Evolutionary conservation across 2,797 vertebrate species (phyloP).

Genomic region (Periophthalmus magnuspinnatus): DNA sequence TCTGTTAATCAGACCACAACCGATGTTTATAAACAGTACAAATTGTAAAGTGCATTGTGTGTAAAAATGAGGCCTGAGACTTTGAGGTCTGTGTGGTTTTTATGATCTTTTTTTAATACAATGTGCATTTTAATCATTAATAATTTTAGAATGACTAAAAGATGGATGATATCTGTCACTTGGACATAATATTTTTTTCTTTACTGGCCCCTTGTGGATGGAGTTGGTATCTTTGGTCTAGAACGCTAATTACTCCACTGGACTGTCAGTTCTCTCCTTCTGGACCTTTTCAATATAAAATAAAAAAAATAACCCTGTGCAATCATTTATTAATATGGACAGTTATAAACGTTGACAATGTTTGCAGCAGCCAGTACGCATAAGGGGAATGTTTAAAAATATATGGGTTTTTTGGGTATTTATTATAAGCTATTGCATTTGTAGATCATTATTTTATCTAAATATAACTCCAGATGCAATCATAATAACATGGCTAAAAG

Average conservation of each 20-base stretch:
- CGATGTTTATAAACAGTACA: not conserved
- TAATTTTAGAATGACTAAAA: not conserved
- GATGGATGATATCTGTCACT: not conserved
- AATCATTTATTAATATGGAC: not conserved
- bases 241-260: not conserved
- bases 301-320: not conserved
- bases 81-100: not conserved
- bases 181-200: not conserved
- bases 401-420: no score
- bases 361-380: not conserved
- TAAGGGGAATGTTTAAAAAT: not conserved
- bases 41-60: not conserved
- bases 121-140: not conserved
- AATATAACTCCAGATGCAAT: no score
- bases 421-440: no score
- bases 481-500: no score
- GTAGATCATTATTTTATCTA: no score
- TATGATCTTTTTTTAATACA: not conserved
- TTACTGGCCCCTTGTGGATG: conserved; percentile 5
- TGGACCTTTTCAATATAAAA: not conserved
- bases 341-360: not conserved
- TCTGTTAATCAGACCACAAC: no score
- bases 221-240: not conserved
- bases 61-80: not conserved
- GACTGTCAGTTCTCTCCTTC: not conserved